Evolutionary conservation across 2,888 invertebrate genomes (phyloP), one percentile per base, ranked within the genome.

Genomic region (Acanthosepion lycidas): DNA sequence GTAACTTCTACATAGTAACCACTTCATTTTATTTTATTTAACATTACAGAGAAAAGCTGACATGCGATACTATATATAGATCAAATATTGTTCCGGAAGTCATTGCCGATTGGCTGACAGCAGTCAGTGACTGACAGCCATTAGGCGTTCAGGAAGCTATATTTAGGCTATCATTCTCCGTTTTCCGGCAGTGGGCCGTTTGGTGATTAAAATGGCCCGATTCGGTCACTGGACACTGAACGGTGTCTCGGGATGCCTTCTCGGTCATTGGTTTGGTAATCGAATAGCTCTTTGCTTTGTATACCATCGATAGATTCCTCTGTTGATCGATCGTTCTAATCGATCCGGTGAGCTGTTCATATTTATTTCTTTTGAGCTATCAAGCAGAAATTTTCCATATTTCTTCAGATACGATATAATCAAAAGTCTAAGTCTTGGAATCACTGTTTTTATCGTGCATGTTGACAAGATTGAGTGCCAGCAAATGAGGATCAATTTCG

Each of bases 71-170:
- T 78, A 78, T 78, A n/a, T n/a, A 78, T 78, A 78, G 78, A 78
- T 78, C 78, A 78, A 78, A 78, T 78, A 78, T 78, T 78, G 78
- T n/a, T 78, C 78, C 78, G 78, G 78, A 78, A 78, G 78, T 78
- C 12, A 78, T 78, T 78, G 78, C 33, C 78, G 78, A 78, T 78
- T 78, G 33, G 78, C 78, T 78, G n/a, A 33, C 33, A 78, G 78
- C n/a, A n/a, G 78, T n/a, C 78, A 78, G n/a, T 33, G n/a, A 12
- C 59, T 33, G 78, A 33, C n/a, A 12, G 78, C 78, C 78, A 78
- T 78, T 15, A 78, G n/a, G n/a, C n/a, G 5, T 15, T 15, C 78
- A 15, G 78, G n/a, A 12, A 12, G n/a, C 78, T 78, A 78, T 78
- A 78, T 78, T 18, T 78, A 78, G 78, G 15, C n/a, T 12, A 15